Percentiles rank a stretch among this genome's conserved stretches.
Conservation (phyloP, 2,888 invertebrate species). For the Leptopterna dolabrata region DNA sequence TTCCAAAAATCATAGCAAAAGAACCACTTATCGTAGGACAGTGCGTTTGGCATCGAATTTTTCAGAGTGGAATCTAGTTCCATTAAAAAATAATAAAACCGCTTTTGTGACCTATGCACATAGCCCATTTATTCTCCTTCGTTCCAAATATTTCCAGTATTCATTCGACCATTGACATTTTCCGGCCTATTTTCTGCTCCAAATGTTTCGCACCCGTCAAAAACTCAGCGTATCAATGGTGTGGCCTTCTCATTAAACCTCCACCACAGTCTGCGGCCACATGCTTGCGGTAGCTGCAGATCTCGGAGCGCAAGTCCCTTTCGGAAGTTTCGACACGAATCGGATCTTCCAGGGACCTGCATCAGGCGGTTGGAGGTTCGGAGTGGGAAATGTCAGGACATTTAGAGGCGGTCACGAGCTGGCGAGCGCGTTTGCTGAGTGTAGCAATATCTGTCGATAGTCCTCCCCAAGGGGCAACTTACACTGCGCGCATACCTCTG, state of each 20-base stretch:
- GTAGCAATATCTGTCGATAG: slow-evolving; percentile 32
- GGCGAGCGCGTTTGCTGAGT: slow-evolving; percentile 14
- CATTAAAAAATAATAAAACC: too few species aligned
- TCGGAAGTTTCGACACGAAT: slow-evolving; percentile 20
- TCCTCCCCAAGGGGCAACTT: slow-evolving; percentile 18
- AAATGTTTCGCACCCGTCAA: background rate
- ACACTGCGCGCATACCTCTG: background rate
- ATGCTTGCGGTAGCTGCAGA: background rate
- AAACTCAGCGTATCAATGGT: background rate
- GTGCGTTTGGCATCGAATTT: too few species aligned
- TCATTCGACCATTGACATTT: too few species aligned
- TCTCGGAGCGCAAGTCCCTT: background rate
- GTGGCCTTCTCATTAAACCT: background rate
- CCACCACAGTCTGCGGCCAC: background rate
- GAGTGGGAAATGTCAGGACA: slow-evolving; percentile 58
- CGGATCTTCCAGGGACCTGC: background rate
- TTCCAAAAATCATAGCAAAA: too few species aligned
- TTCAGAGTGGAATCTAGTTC: too few species aligned
- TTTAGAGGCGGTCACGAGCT: slow-evolving; percentile 55
- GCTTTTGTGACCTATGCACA: too few species aligned
- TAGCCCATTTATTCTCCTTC: too few species aligned
- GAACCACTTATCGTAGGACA: too few species aligned
- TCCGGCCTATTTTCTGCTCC: too few species aligned
- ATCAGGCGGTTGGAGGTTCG: background rate
- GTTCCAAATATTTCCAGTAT: too few species aligned